Conservation (phyloP, 2,113 vertebrate genomes). For the Barnardius zonarius region DNA sequence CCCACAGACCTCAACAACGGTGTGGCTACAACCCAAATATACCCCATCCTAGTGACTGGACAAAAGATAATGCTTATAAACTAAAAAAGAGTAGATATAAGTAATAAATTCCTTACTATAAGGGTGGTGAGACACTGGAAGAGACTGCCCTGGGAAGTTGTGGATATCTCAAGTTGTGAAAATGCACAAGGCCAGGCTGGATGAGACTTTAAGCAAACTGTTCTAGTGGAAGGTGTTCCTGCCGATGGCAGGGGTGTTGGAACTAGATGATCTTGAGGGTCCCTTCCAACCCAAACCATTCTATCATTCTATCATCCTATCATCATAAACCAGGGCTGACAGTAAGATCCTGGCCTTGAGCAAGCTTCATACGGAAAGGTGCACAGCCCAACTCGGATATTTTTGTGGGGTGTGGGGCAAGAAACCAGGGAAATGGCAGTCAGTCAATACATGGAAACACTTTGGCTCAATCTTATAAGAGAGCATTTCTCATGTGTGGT, state of each 20-base stretch:
- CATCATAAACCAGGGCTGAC: not conserved
- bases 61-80: not conserved
- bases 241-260: not conserved
- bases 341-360: not conserved
- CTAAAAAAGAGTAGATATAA: not conserved
- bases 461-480: not conserved
- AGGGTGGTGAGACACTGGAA: not conserved
- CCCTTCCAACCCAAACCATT: not conserved
- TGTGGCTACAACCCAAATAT: not conserved
- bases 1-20: not conserved
- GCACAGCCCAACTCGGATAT: not conserved
- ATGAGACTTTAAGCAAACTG: not conserved
- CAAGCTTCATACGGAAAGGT: rapidly evolving
- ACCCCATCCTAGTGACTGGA: not conserved
- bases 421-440: not conserved
- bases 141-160: not conserved
- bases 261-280: not conserved
- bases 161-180: not conserved
- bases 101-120: not conserved
- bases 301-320: not conserved
- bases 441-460: not conserved
- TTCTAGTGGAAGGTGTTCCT: not conserved
- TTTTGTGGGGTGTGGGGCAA: not conserved
- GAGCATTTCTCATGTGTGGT: not conserved
- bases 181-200: not conserved